A percentile compares a stretch with the other conserved stretches of the same genome.
Evolutionary conservation across 2,113 vertebrate genomes (phyloP).

Genomic region (Rhinolophus sinicus): DNA sequence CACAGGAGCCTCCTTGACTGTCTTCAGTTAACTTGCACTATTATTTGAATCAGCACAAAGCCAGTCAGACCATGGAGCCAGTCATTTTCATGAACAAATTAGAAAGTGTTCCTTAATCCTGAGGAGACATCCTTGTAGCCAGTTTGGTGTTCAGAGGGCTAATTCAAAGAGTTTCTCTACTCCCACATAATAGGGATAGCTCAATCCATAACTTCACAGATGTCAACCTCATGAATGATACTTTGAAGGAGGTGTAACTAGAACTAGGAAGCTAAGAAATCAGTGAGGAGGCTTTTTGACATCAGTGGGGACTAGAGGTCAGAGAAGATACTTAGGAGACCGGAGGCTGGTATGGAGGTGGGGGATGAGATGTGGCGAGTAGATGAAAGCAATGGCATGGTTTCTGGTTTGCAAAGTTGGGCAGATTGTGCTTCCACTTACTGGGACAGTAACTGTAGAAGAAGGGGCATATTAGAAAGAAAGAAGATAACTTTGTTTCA

Average conservation of each 20-base stretch:
- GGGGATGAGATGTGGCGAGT: background rate
- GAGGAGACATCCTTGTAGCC: background rate
- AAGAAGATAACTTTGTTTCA: background rate
- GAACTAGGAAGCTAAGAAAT: background rate
- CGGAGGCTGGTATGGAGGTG: background rate
- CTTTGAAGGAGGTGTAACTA: background rate
- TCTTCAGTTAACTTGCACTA: conserved; percentile 18
- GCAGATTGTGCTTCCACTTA: background rate
- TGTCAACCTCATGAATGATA: background rate
- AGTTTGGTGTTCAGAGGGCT: background rate
- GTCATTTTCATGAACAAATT: conserved; percentile 42
- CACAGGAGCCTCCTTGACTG: background rate
- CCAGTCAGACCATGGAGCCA: background rate
- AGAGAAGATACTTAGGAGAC: background rate
- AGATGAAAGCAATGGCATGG: background rate
- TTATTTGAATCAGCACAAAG: conserved; percentile 3
- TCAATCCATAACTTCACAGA: background rate
- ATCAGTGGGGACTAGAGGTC: background rate
- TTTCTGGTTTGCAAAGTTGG: background rate
- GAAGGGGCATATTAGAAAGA: background rate
- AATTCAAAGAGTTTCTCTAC: background rate
- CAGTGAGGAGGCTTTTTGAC: background rate
- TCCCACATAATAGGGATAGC: background rate
- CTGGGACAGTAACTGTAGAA: background rate
- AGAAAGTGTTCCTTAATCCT: conserved; percentile 5